phyloP scores from a whole-genome alignment of 2,797 vertebrate genomes.

The Dallia pectoralis region DNA sequence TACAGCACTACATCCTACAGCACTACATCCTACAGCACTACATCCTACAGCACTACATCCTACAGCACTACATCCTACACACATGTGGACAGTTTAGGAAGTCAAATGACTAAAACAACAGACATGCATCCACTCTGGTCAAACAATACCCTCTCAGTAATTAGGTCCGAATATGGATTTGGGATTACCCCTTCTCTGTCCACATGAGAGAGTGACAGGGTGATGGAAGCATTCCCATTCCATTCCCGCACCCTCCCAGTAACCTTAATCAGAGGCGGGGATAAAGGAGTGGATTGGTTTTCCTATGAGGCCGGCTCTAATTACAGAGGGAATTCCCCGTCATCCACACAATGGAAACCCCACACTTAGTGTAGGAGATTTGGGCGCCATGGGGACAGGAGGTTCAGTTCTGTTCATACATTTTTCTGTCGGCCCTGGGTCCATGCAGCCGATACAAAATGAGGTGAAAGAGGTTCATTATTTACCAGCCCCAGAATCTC shows the following conservation, averaged over 20 bases:
- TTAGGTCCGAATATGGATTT: slow-evolving; percentile 3
- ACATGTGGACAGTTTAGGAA: not conserved
- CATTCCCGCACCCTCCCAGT: slow-evolving; percentile 6
- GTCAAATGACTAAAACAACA: slow-evolving; percentile 2
- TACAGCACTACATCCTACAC: too few relatives aligned
- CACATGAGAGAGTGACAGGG: slow-evolving; percentile 29
- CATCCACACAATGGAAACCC: slow-evolving; percentile 34
- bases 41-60: too few relatives aligned
- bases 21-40: too few relatives aligned
- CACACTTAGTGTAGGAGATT: slow-evolving; percentile 11
- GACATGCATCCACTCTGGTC: not conserved
- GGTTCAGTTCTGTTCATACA: not conserved
- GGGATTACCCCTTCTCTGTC: not conserved
- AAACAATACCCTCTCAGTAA: slow-evolving; percentile 17
- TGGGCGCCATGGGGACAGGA: not conserved
- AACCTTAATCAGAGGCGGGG: slow-evolving; percentile 38
- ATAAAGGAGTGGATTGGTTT: slow-evolving; percentile 17
- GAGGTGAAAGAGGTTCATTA: too few relatives aligned
- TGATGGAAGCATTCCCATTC: slow-evolving; percentile 17
- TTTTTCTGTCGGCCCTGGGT: not conserved
- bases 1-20: not conserved
- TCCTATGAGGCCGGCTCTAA: slow-evolving; percentile 23
- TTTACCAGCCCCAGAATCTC: too few relatives aligned
- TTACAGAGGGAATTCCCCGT: slow-evolving; percentile 40
- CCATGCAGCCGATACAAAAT: too few relatives aligned